Percentiles rank a stretch among this genome's conserved stretches.
Evolutionary conservation across 2,797 vertebrate genomes (phyloP).

Genomic region (Coreius guichenoti): DNA sequence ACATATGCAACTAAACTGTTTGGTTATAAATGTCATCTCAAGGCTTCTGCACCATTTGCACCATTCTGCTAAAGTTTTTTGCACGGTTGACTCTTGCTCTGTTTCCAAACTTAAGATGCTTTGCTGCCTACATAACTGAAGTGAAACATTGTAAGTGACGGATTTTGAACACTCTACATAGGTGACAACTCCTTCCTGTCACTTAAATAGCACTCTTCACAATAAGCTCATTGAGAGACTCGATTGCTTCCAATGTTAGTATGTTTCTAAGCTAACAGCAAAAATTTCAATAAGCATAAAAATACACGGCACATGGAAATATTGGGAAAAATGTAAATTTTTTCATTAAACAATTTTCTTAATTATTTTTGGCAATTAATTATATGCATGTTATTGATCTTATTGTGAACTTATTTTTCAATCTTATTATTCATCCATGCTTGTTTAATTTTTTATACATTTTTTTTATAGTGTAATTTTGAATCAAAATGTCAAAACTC

Average conservation of each 20-base stretch:
- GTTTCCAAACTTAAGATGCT: background rate
- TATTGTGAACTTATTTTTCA: too few relatives aligned
- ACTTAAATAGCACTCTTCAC: background rate
- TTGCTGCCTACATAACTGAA: background rate
- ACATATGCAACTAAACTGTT: background rate
- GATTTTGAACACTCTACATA: background rate
- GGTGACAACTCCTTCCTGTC: background rate
- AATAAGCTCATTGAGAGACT: background rate
- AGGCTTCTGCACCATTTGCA: background rate
- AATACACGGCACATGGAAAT: too few relatives aligned
- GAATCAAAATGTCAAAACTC: background rate
- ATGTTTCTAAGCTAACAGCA: background rate
- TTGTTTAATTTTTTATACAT: background rate
- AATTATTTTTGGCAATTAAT: too few relatives aligned
- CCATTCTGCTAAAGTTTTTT: background rate
- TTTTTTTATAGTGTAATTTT: background rate
- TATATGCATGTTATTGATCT: background rate
- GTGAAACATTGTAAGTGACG: background rate
- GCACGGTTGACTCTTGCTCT: background rate
- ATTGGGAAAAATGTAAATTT: too few relatives aligned
- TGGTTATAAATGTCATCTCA: slow-evolving; percentile 4
- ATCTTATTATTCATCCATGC: background rate
- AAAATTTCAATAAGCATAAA: background rate
- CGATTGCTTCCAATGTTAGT: background rate
- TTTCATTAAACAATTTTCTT: background rate